Base-by-base conservation (phyloP, 2,797 vertebrate species). In the Sebastes itinus region DNA sequence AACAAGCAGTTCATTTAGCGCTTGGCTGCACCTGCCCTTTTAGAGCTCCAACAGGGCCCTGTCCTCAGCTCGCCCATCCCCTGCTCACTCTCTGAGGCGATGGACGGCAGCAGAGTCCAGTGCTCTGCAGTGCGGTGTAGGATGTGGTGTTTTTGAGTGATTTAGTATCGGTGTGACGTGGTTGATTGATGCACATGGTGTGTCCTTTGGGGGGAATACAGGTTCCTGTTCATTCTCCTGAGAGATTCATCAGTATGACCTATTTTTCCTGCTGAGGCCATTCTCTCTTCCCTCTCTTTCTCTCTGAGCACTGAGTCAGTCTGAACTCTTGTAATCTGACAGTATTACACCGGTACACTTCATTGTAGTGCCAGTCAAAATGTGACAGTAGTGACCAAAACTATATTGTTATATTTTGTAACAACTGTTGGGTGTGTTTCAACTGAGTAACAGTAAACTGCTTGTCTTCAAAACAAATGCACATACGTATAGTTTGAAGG, bases 1-100 rank as follows among this genome's bases (percentile, higher is more conserved):
- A 93, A 92, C 93, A 94, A 93, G 90, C 90, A 86, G 89, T 90
- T 92, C 30, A 94, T 95, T 95, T 93, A 89, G 83, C 30, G 85
- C 92, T 82, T 82, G 90, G 87, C 86, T 92, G 90, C 90, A 72
- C 84, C 83, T 92, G 91, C 89, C 89, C 90, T 89, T 91, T 90
- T 69, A 81, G 78, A 3, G 72, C 82, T 83, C 81, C 78, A 52
- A 52, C 72, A 62, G 77, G 84, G 75, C 80, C 88, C 61, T 77
- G 60, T 92, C 84, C 83, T 86, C 75, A 80, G 84, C 64, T 81
- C 12, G 56, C 74, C 77, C 76, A 61, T 84, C 89, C 69, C 72
- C 76, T 83, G 35, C 59, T 20, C 32, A 63, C 70, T 86, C 85
- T 86, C 56, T 20, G 62, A 87, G 81, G 63, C 84, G 87, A 88